Base-by-base conservation (phyloP, 2,113 vertebrate genomes). In the Clupea harengus region DNA sequence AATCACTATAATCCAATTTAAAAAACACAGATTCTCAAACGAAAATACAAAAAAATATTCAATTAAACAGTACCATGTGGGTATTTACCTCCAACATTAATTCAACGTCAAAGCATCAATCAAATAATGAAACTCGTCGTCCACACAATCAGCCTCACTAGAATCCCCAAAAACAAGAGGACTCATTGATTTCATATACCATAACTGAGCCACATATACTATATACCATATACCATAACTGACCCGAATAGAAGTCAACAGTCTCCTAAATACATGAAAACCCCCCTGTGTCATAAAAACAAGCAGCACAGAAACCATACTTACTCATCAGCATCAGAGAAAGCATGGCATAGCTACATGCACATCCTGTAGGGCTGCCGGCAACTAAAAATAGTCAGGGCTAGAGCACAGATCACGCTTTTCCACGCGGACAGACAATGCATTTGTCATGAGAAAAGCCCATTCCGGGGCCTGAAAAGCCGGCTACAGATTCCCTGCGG, bases 351-450 rank as follows among this genome's bases (percentile, higher is more conserved):
- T 88, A 90, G 92, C 91, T 92, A 91, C 90, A 89, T 64, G 78
- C 82, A 87, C 89, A 88, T 90, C 88, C 89, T 82, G 90, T 88
- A 88, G 83, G 85, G 86, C 50, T 44, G 87, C 86, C 84, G 88
- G 83, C 83, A 67, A 89, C 91, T 94, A 94, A 92, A 94, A 92
- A 94, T 93, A 94, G 91, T 90, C 90, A 45, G 82, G 64, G 64
- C 64, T 28, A 88, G 85, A 85, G 88, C 85, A 32, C 85, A n/a
- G 89, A 88, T 80, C 80, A 86, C 84, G 87, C 90, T 91, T 92
- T 92, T 91, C 92, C 92, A 91, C 86, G 83, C 83, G 85, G 83
- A 88, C 88, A 89, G 83, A 88, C 88, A 89, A 83, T 88, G 85
- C 85, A 84, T 93, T 89, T 91, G 89, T 91, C 83, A 87, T 88